Conservation (phyloP, 2,888 invertebrate species). For the Ernsta delagoae region DNA sequence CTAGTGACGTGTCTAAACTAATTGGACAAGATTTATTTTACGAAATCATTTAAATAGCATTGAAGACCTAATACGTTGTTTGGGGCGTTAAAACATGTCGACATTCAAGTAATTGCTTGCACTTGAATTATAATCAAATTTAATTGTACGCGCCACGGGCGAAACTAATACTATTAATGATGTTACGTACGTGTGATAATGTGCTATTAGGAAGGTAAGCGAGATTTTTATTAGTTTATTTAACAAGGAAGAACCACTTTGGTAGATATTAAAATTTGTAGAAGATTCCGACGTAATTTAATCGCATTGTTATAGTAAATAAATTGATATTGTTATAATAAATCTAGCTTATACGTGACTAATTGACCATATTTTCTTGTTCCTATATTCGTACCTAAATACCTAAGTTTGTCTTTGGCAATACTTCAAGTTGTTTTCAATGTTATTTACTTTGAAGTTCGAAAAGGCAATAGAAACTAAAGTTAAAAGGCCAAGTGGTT, state of each 20-base stretch:
- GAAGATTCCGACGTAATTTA: too few species aligned
- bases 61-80: slow-evolving; percentile 38
- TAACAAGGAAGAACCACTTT: slow-evolving; percentile 1
- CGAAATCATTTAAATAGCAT: slow-evolving; percentile 41
- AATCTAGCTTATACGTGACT: too few species aligned
- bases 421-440: too few species aligned
- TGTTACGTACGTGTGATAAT: slow-evolving; percentile 22
- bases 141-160: slow-evolving; percentile 48
- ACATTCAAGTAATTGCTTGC: slow-evolving; percentile 45
- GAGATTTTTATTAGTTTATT: slow-evolving; percentile 27
- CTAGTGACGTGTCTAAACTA: slow-evolving; percentile 24
- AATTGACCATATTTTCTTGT: too few species aligned
- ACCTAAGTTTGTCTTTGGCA: too few species aligned
- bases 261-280: too few species aligned
- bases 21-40: slow-evolving; percentile 36
- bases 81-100: slow-evolving; percentile 45
- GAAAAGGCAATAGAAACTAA: too few species aligned
- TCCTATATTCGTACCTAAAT: too few species aligned
- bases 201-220: slow-evolving; percentile 41
- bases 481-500: too few species aligned
- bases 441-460: too few species aligned
- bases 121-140: slow-evolving; percentile 46
- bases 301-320: too few species aligned
- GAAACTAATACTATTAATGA: slow-evolving; percentile 38
- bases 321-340: too few species aligned